Evolutionary conservation across 1,140 invertebrate genomes (phyloP), one percentile per base, ranked within the genome.

Genomic region (Drosophila aff.): DNA sequence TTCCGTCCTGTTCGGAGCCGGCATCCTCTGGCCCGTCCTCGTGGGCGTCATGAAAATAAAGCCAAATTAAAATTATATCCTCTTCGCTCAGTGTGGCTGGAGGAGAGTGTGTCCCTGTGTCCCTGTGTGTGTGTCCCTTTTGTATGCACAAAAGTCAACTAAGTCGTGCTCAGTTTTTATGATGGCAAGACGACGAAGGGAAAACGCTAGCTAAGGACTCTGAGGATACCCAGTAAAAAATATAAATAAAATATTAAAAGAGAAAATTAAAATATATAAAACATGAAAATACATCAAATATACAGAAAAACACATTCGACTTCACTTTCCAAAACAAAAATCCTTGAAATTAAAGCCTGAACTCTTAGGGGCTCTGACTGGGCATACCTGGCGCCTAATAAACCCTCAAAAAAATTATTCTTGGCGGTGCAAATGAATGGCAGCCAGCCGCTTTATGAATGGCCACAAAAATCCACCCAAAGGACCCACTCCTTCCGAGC

Each of bases 41-140:
- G 73, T 79, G 77, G 77, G 77, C 77, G 77, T 53, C 77, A 74
- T 81, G 85, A 89, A 85, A 89, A 90, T 89, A 89, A 89, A 89
- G 85, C 84, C 85, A 89, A 89, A 89, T 89, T 89, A 90, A 89
- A 89, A 89, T 89, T 81, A 90, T 89, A 90, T 89, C 79, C 81
- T 68, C 65, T 75, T 69, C 40, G 58, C 36, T 46, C 69, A 46
- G 65, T 69, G 75, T 44, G 49, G 26, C 33, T 26, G 44, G 8
- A 28, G 38, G 43, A 38, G 53, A 46, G 58, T 26, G 47, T 40
- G 13, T 10, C 26, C 28, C 18, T 36, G 46, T 31, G 9, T 31
- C 31, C 31, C 31, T 31, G 0, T 57, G 50, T 28, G 40, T 28
- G 46, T 36, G 50, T 80, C 79, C 76, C 83, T 69, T 82, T 87